Conservation (phyloP, 2,888 invertebrate genomes). For the Nomada fabriciana region DNA sequence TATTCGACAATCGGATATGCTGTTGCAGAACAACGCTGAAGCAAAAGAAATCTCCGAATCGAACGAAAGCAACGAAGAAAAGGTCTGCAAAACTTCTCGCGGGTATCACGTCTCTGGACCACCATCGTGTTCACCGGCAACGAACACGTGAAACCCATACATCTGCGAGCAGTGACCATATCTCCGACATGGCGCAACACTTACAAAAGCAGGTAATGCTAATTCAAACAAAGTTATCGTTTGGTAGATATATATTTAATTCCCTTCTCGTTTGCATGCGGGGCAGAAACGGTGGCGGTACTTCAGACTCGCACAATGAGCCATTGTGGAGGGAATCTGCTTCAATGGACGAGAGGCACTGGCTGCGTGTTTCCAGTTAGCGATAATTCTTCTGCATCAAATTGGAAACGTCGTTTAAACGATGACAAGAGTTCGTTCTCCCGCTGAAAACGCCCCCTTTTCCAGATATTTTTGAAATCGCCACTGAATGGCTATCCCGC, state of each 20-base stretch:
- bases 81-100: conserved; percentile 22
- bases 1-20: no score
- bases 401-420: conserved; percentile 53
- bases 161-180: conserved; percentile 15
- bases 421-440: background rate
- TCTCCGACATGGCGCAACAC: conserved; percentile 38
- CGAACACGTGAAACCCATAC: conserved; percentile 36
- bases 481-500: conserved; percentile 19
- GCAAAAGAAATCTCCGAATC: background rate
- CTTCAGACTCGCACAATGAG: conserved; percentile 42
- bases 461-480: conserved; percentile 26
- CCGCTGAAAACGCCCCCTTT: background rate
- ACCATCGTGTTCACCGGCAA: conserved; percentile 46
- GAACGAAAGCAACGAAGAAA: conserved; percentile 16
- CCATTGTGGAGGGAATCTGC: conserved; percentile 43
- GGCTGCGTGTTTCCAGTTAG: conserved; percentile 9
- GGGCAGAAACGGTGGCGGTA: conserved; percentile 26
- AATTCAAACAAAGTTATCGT: conserved; percentile 63
- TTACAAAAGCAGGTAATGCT: conserved; percentile 53
- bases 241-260: conserved; percentile 58
- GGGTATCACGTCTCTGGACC: conserved; percentile 46
- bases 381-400: conserved; percentile 48
- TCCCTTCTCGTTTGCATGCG: conserved; percentile 53
- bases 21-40: no score
- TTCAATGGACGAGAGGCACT: conserved; percentile 36